Evolutionary conservation across 2,888 invertebrate species (phyloP).

Genomic region (Luperina testacea): DNA sequence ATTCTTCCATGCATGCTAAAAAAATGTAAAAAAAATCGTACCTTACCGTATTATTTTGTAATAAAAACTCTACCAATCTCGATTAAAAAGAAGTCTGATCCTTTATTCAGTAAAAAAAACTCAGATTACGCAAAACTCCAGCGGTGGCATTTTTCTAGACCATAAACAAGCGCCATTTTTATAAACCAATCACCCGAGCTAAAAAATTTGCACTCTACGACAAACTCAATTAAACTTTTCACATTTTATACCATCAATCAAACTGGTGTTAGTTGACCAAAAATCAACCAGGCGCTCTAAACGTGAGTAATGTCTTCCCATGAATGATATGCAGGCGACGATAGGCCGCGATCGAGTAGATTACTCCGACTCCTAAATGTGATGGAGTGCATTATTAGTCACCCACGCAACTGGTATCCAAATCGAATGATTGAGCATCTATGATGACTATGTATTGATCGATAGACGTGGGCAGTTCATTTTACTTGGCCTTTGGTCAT

Average conservation of each 20-base stretch:
- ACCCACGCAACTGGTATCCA: constrained; percentile 53
- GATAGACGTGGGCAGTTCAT: constrained; percentile 20
- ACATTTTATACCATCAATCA: constrained; percentile 54
- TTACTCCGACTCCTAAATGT: constrained; percentile 48
- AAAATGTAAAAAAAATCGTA: background rate
- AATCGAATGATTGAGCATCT: constrained; percentile 52
- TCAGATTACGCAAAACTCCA: background rate
- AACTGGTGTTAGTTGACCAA: constrained; percentile 46
- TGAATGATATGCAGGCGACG: constrained; percentile 50
- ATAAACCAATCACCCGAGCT: constrained; percentile 17
- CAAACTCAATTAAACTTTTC: constrained; percentile 59
- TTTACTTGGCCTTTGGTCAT: constrained; percentile 4
- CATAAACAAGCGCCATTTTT: constrained; percentile 21
- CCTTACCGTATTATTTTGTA: background rate
- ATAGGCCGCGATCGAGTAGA: constrained; percentile 41
- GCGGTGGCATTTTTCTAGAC: background rate
- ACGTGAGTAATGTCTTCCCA: constrained; percentile 46
- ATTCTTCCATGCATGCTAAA: background rate
- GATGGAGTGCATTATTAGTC: constrained; percentile 59
- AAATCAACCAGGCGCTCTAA: constrained; percentile 41
- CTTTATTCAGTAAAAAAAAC: background rate
- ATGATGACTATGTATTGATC: constrained; percentile 26
- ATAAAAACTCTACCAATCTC: background rate
- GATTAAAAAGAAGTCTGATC: background rate
- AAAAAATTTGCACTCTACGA: constrained; percentile 35